phyloP scores from a whole-genome alignment of 2,113 vertebrate species.

The Oreochromis niloticus region DNA sequence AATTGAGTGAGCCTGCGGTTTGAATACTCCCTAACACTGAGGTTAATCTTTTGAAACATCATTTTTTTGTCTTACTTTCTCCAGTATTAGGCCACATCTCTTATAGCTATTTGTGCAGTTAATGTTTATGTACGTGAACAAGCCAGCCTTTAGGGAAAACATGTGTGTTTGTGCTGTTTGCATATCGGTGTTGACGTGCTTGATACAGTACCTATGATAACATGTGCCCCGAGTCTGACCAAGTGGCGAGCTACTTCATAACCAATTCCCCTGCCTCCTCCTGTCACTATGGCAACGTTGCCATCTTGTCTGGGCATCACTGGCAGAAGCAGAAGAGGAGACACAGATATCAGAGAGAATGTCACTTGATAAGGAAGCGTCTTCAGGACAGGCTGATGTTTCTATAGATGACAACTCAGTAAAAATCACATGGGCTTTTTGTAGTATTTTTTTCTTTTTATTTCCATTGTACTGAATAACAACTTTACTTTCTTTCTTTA shows the following conservation, averaged over 20 bases:
- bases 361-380: constrained; percentile 22
- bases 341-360: constrained; percentile 44
- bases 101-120: background rate
- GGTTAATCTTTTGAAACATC: background rate
- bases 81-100: background rate
- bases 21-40: background rate
- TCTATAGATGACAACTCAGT: background rate
- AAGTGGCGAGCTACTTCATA: constrained; percentile 77
- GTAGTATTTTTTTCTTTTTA: background rate
- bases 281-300: constrained; percentile 87
- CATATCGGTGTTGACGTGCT: background rate
- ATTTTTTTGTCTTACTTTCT: background rate
- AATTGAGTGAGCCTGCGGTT: background rate
- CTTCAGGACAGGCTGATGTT: background rate
- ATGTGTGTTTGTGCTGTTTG: background rate
- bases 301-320: constrained; percentile 79
- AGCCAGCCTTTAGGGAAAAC: background rate
- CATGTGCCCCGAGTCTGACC: constrained; percentile 79
- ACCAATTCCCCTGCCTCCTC: constrained; percentile 82
- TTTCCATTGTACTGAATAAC: background rate
- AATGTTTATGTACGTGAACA: background rate
- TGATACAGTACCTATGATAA: constrained; percentile 81
- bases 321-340: constrained; percentile 58
- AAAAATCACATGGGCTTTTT: background rate
- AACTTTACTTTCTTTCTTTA: background rate